Conservation (phyloP, 2,797 vertebrate genomes). For the Intellagama lesueurii region DNA sequence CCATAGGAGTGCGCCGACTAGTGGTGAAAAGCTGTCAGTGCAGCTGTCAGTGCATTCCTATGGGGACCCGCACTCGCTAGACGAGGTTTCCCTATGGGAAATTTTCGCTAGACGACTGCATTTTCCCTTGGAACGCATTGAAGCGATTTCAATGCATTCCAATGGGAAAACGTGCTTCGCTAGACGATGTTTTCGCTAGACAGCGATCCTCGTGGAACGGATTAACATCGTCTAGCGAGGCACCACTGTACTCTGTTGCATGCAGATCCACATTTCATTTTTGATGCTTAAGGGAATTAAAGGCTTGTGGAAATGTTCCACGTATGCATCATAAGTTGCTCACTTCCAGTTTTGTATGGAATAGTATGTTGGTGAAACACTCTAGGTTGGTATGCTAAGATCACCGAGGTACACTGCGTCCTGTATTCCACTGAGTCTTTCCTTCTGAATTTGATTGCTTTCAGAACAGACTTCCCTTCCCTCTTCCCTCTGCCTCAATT, state of each 20-base stretch:
- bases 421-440: conserved; percentile 24
- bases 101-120: too few species aligned
- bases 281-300: not conserved
- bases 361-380: not conserved
- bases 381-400: not conserved
- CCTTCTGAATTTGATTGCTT: not conserved
- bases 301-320: not conserved
- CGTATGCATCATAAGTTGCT: not conserved
- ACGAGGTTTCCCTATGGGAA: too few species aligned
- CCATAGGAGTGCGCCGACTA: too few species aligned
- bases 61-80: too few species aligned
- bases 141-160: too few species aligned
- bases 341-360: not conserved
- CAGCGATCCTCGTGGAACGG: too few species aligned
- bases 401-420: not conserved
- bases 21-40: too few species aligned
- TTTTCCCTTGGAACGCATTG: too few species aligned
- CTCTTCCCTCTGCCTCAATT: not conserved
- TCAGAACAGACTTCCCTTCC: not conserved
- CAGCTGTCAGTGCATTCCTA: too few species aligned
- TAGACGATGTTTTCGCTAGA: too few species aligned
- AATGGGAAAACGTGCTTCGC: too few species aligned
- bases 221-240: too few species aligned
- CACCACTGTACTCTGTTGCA: not conserved
- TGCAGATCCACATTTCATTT: not conserved